Conservation (phyloP, 2,888 invertebrate genomes). For the Diaphora mendica region DNA sequence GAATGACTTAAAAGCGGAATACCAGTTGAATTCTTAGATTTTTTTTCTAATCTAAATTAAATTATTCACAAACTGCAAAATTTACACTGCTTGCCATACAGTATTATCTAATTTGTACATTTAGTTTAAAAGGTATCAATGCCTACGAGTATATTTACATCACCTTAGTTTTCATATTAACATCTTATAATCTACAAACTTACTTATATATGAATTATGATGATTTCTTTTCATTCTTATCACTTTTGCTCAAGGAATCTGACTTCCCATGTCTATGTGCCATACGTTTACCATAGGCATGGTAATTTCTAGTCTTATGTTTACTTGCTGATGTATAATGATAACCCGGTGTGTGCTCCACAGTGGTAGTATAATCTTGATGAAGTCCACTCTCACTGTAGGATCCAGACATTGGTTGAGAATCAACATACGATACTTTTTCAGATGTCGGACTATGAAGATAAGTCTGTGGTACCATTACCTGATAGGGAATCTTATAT, state of each 20-base stretch:
- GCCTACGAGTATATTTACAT: slow-evolving; percentile 65
- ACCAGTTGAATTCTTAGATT: background rate
- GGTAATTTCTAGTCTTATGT: slow-evolving; percentile 75
- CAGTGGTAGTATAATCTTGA: slow-evolving; percentile 67
- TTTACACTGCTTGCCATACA: slow-evolving; percentile 17
- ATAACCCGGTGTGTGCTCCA: slow-evolving; percentile 66
- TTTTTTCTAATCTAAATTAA: background rate
- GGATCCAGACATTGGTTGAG: slow-evolving; percentile 69
- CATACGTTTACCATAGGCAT: slow-evolving; percentile 78
- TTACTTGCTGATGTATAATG: slow-evolving; percentile 67
- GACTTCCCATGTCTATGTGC: slow-evolving; percentile 57
- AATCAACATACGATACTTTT: slow-evolving; percentile 78
- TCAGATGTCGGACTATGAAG: slow-evolving; percentile 69
- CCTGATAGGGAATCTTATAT: slow-evolving; percentile 74
- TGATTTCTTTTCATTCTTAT: slow-evolving; percentile 61
- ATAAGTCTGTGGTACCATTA: slow-evolving; percentile 81
- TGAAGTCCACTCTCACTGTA: slow-evolving; percentile 58
- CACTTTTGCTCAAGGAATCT: slow-evolving; percentile 59
- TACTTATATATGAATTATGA: slow-evolving; percentile 38
- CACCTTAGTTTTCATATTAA: slow-evolving; percentile 35
- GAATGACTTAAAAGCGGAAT: background rate
- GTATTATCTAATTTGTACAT: slow-evolving; percentile 23
- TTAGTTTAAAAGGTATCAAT: slow-evolving; percentile 25
- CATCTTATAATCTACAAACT: slow-evolving; percentile 29
- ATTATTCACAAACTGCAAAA: background rate